These are phyloP conservation scores for Archocentrus centrarchus DNA, from an alignment of 2,113 vertebrate species.

Conservation along the genomic window DNA sequence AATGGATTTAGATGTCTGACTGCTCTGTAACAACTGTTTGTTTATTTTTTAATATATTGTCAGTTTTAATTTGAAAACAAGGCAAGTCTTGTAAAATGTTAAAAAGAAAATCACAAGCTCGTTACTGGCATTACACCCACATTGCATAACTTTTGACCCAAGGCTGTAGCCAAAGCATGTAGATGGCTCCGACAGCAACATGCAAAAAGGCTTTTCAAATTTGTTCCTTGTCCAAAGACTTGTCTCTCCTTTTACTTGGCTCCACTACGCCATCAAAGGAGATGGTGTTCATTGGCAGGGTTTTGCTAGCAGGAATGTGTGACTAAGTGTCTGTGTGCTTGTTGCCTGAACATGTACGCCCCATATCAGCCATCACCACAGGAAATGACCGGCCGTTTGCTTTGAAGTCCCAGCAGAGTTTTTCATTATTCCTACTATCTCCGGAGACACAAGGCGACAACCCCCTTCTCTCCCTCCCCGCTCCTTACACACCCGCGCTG, in stretches of 20 bases:
- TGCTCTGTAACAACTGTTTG: background rate
- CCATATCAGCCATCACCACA: constrained; percentile 74
- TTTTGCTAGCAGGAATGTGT: constrained; percentile 61
- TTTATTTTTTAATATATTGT: background rate
- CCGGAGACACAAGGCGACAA: constrained; percentile 57
- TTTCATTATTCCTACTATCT: constrained; percentile 73
- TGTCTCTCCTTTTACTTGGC: constrained; percentile 43
- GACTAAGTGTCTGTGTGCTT: constrained; percentile 60
- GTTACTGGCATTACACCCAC: constrained; percentile 52
- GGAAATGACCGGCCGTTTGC: constrained; percentile 75
- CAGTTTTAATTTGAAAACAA: background rate
- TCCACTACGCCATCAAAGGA: constrained; percentile 64
- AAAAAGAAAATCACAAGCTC: constrained; percentile 10
- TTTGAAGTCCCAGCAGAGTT: constrained; percentile 78
- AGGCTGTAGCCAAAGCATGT: constrained; percentile 42
- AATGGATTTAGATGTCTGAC: constrained; percentile 9
- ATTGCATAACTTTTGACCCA: constrained; percentile 59
- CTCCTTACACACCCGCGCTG: constrained; percentile 29
- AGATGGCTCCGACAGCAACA: constrained; percentile 34
- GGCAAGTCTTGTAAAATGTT: background rate
- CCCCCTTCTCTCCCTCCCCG: constrained; percentile 3
- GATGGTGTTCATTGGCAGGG: constrained; percentile 48
- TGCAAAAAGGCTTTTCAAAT: constrained; percentile 58
- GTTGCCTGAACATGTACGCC: constrained; percentile 61
- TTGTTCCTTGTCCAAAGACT: constrained; percentile 39